Base-by-base conservation (phyloP, 2,113 vertebrate genomes). In the Melanocharis versteri region DNA sequence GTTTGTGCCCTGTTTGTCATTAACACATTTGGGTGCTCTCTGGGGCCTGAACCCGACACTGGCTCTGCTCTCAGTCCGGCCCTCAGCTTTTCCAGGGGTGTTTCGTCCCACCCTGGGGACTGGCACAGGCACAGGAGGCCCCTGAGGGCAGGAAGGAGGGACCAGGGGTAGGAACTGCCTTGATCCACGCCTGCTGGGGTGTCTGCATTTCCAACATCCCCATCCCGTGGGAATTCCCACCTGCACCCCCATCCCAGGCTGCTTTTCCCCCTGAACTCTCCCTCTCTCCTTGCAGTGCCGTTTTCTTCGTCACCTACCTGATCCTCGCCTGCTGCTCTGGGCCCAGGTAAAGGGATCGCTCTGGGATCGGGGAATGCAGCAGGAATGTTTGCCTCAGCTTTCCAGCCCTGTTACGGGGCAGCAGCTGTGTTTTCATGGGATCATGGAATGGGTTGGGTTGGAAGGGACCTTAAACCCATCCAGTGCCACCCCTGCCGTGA, bases 291-390 rank as follows among this genome's bases (percentile, higher is more conserved):
- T 37, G 75, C 97, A 99, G 99, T 3, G 98, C 93, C 21, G 98
- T 99, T 44, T 99, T 99, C 98, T 99, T 99, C 60, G 97, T 98
- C 42, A 99, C 99, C n/a, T 99, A 99, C 88, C 84, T 99, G 98
- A 98, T 98, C 57, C 97, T 99, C 16, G 99, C 98, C 79, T 99
- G 99, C 98, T 99, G 98, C 96, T 97, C 98, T 8, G 98, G 97
- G 95, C 98, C 98, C 92, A 99, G 99, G 99, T 99, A 97, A 89
- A 2, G 61, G 37, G 26, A 2, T 27, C 1, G 4, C 37, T 44
- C 0, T 42, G 61, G 61, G 53, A 2, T 26, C 35, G 30, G 31
- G 82, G 10, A 27, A 14, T 14, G 61, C 51, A 26, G 83, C 35
- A 42, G 37, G 61, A 37, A 44, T 9, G 31, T 54, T 72, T 5